Evolutionary conservation across 2,888 invertebrate species (phyloP), one percentile per base, ranked within the genome.

Genomic region (Monopis laevigella): DNA sequence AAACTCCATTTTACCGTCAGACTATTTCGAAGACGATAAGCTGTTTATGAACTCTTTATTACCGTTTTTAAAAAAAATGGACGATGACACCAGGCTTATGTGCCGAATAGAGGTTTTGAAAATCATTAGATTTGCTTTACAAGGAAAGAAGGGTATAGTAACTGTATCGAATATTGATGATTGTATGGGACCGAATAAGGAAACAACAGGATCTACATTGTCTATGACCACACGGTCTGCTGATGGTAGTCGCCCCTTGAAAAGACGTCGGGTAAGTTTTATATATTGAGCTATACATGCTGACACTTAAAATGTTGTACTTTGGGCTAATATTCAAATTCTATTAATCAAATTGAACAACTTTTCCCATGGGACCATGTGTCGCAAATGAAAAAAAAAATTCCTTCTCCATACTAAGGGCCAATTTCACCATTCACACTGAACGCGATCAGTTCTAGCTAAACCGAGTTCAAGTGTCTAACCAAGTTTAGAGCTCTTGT

Each of bases 11-110:
- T 47, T 77, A 0, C 77, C 80, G 0, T 75, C 75, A 27, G 80
- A 77, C 19, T 68, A 78, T 48, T 75, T 80, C 3, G 67, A 77
- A 17, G 78, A 80, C 11, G 80, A 80, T 24, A 73, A 62, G 44
- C 49, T 73, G 0, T 80, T 80, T 28, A 77, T 80, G 80, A 74
- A 73, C 42, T 78, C 78, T 0, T 47, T 80, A 0, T 51, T 80
- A 32, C 78, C 78, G 0, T 46, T 75, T 3, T 78, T 80, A 29
- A 77, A 74, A 48, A 78, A 77, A 45, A 80, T 78, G 78, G 64
- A 67, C 21, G 78, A 80, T 19, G 77, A 77, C 11, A 80, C 78
- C 0, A 54, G 77, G 42, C 50, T 78, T 0, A 34, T 73, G 0
- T 80, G 78, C 38, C 54, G 78, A 1, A 78, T 78, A 8, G 77